Conservation (phyloP, 2,888 invertebrate species). For the Teleogryllus oceanicus region DNA sequence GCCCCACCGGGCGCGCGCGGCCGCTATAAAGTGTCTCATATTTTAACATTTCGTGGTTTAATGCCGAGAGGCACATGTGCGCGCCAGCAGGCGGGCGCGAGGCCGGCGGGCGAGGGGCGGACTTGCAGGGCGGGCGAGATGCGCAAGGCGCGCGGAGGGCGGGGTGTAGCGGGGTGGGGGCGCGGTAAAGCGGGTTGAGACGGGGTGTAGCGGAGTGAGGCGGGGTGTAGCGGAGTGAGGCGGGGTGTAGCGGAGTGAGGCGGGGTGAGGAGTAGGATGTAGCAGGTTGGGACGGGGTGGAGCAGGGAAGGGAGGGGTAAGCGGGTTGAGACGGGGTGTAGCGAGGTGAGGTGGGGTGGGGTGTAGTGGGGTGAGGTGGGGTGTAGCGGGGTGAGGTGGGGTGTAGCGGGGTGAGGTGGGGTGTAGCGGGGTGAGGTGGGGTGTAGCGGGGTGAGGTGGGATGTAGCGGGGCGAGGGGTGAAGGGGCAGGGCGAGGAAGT, state of each 20-base stretch:
- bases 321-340: no score
- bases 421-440: no score
- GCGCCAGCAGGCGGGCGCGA: neutral
- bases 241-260: no score
- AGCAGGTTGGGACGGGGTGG: neutral
- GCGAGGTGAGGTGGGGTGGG: neutral
- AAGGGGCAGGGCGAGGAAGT: no score
- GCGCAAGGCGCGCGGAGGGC: neutral
- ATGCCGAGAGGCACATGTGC: slow-evolving; percentile 27
- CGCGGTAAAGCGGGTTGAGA: neutral
- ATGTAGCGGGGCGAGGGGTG: no score
- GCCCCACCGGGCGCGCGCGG: neutral
- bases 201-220: neutral
- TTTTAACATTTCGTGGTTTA: slow-evolving; percentile 35
- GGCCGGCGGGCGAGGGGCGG: neutral
- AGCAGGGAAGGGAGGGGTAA: no score
- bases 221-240: neutral
- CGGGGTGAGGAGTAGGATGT: no score
- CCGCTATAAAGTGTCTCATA: slow-evolving; percentile 34
- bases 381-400: neutral
- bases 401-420: no score
- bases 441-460: no score
- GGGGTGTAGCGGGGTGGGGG: neutral
- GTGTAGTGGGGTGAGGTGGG: neutral
- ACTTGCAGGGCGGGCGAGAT: neutral